Conservation (phyloP, 2,888 invertebrate species). For the Byasa hedistus region DNA sequence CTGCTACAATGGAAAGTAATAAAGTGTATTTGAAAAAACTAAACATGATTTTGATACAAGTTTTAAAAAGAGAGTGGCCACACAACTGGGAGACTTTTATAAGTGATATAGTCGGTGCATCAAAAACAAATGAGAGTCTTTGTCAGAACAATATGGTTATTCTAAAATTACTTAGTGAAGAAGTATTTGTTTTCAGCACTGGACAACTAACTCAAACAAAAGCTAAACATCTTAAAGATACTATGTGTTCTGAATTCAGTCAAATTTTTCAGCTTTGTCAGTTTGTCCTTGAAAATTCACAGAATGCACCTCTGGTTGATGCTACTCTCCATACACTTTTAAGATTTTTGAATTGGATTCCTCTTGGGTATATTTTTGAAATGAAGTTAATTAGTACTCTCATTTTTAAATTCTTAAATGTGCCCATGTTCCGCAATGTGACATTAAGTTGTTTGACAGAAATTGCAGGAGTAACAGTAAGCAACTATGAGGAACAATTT, state of each 20-base stretch:
- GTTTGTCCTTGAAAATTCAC: constrained; percentile 98
- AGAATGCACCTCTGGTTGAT: constrained; percentile 97
- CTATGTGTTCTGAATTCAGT: constrained; percentile 99
- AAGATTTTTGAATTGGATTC: constrained; percentile 99
- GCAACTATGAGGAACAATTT: constrained; percentile 96
- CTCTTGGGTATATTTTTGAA: constrained; percentile 99
- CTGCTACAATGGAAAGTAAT: constrained; percentile 92
- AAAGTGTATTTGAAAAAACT: constrained; percentile 98
- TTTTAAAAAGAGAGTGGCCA: constrained; percentile 99
- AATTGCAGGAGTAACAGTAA: constrained; percentile 94
- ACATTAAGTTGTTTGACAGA: constrained; percentile 99
- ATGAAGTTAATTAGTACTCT: constrained; percentile 97
- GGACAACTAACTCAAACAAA: constrained; percentile 99
- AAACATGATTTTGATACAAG: constrained; percentile 99
- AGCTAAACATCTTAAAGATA: constrained; percentile 99
- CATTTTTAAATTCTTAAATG: constrained; percentile 97
- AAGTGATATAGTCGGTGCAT: constrained; percentile 98
- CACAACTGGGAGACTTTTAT: constrained; percentile 99
- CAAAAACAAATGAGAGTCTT: constrained; percentile 98
- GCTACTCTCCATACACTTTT: constrained; percentile 97
- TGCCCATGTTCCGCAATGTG: constrained; percentile 98
- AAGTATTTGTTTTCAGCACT: constrained; percentile 99
- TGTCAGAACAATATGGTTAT: constrained; percentile 99
- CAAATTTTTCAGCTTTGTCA: constrained; percentile 99
- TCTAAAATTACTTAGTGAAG: constrained; percentile 97